Conservation (phyloP, 2,888 invertebrate species). For the Lasioglossum zephyrum region DNA sequence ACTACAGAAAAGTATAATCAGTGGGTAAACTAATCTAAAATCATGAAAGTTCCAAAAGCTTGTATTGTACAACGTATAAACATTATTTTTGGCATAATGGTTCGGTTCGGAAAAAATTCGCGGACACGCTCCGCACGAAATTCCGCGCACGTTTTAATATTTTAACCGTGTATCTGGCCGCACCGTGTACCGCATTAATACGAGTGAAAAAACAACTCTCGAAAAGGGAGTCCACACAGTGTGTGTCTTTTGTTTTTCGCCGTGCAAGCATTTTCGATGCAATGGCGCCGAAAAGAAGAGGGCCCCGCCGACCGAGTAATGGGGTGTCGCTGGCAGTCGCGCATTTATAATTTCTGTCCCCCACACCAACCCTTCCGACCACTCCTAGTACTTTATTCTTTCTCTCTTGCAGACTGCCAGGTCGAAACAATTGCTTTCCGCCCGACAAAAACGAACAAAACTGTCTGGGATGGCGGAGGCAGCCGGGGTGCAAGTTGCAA, state of each 20-base stretch:
- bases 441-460: constrained; percentile 72
- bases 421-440: constrained; percentile 74
- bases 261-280: constrained; percentile 70
- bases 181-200: constrained; percentile 49
- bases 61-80: background rate
- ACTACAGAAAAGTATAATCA: background rate
- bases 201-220: constrained; percentile 57
- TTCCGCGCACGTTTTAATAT: constrained; percentile 55
- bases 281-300: constrained; percentile 72
- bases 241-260: constrained; percentile 67
- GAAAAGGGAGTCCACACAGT: constrained; percentile 47
- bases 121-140: constrained; percentile 23
- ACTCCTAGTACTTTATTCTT: constrained; percentile 63
- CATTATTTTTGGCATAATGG: background rate
- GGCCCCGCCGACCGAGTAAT: constrained; percentile 70
- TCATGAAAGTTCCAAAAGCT: no score
- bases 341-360: constrained; percentile 75
- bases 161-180: constrained; percentile 59
- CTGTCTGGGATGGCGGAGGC: constrained; percentile 65
- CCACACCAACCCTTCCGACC: constrained; percentile 43
- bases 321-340: constrained; percentile 76
- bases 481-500: constrained; percentile 65
- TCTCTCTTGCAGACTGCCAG: constrained; percentile 66
- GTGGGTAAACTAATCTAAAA: background rate
- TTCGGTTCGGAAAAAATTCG: background rate